Conservation (phyloP, 2,888 invertebrate genomes). For the Mythimna impura region DNA sequence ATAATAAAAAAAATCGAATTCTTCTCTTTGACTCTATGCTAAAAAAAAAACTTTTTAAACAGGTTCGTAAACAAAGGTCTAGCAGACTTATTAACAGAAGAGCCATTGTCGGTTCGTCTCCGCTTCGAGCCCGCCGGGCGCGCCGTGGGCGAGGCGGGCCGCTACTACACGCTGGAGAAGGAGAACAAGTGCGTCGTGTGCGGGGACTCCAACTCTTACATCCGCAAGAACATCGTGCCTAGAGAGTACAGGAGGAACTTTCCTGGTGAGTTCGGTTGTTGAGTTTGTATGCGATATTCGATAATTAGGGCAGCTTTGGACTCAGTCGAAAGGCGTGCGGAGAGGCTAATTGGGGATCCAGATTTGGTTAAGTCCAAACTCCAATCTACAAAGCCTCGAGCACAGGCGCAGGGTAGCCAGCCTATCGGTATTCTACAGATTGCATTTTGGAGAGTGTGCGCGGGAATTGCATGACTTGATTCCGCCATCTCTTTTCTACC, state of each 20-base stretch:
- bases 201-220: conserved; percentile 92
- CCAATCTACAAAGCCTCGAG: too few species aligned
- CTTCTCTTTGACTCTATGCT: too few species aligned
- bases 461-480: too few species aligned
- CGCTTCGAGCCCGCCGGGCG: conserved; percentile 95
- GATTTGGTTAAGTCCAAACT: too few species aligned
- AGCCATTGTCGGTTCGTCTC: conserved; percentile 92
- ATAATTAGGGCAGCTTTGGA: too few species aligned
- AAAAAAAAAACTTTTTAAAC: background rate
- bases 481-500: too few species aligned
- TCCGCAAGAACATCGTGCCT: conserved; percentile 95
- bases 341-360: too few species aligned
- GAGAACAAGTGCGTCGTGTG: conserved; percentile 95
- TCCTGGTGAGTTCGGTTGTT: conserved; percentile 83
- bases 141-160: conserved; percentile 92
- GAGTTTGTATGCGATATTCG: background rate
- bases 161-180: conserved; percentile 93
- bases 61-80: conserved; percentile 90
- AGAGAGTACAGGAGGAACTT: conserved; percentile 95
- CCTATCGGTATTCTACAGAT: too few species aligned
- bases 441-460: too few species aligned
- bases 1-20: too few species aligned
- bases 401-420: too few species aligned
- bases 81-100: conserved; percentile 81
- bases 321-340: too few species aligned